Conservation (phyloP, 2,113 vertebrate species). For the Prunella himalayana region DNA sequence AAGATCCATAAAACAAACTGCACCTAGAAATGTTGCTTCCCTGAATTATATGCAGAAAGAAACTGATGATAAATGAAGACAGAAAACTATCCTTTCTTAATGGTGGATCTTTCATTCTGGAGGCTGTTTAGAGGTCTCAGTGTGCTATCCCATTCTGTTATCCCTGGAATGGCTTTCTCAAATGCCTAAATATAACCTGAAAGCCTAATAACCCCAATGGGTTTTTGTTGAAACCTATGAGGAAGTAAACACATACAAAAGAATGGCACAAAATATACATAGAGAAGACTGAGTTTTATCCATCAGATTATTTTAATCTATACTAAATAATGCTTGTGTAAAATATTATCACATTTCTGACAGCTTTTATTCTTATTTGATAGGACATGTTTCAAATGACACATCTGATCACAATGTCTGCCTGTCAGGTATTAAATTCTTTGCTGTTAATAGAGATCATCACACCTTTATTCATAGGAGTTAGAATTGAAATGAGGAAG, state of each 20-base stretch:
- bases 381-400: not conserved
- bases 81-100: not conserved
- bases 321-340: not conserved
- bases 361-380: not conserved
- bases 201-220: not conserved
- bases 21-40: not conserved
- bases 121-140: not conserved
- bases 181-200: not conserved
- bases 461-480: not conserved
- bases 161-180: not conserved
- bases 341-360: not conserved
- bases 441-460: not conserved
- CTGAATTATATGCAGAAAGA: not conserved
- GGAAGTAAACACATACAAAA: not conserved
- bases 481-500: not conserved
- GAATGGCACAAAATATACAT: not conserved
- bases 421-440: not conserved
- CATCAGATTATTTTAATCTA: not conserved
- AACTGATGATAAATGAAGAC: not conserved
- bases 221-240: not conserved
- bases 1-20: not conserved
- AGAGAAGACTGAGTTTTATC: not conserved
- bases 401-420: not conserved
- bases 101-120: not conserved
- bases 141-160: not conserved